Evolutionary conservation across 2,113 vertebrate genomes (phyloP).

Genomic region (Ochotona princeps): DNA sequence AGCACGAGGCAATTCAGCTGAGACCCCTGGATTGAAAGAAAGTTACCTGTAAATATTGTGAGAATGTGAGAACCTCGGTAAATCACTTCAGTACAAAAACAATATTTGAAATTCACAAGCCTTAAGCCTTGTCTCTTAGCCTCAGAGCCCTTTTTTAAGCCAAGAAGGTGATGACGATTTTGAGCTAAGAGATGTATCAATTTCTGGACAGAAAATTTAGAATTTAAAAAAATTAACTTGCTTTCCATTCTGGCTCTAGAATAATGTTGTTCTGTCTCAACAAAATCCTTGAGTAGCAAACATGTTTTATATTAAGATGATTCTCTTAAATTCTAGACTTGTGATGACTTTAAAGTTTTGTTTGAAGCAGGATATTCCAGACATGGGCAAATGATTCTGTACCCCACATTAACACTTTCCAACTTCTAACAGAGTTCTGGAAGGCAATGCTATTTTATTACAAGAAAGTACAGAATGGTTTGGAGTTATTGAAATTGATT

Average conservation of each 20-base stretch:
- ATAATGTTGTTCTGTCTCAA: slow-evolving; percentile 7
- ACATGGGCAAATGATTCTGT: background rate
- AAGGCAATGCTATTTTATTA: accelerated
- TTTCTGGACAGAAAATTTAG: slow-evolving; percentile 55
- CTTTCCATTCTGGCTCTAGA: background rate
- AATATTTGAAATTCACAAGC: slow-evolving; percentile 71
- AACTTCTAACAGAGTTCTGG: background rate
- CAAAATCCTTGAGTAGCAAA: slow-evolving; percentile 59
- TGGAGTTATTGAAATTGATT: background rate
- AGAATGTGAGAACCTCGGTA: slow-evolving; percentile 69
- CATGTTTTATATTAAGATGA: slow-evolving; percentile 30
- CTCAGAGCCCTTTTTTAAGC: slow-evolving; percentile 70
- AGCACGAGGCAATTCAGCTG: slow-evolving; percentile 74
- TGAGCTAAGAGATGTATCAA: slow-evolving; percentile 39
- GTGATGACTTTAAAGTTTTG: background rate
- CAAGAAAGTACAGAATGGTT: background rate
- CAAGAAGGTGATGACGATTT: slow-evolving; percentile 57
- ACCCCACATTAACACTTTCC: background rate
- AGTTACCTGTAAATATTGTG: slow-evolving; percentile 78
- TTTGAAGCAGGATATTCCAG: background rate
- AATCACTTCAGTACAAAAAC: slow-evolving; percentile 63
- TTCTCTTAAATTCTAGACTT: background rate
- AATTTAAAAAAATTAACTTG: slow-evolving; percentile 56
- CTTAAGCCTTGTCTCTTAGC: background rate
- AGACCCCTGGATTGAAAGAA: slow-evolving; percentile 66